These are phyloP conservation scores for Agrotis exclamationis DNA, from an alignment of 2,888 invertebrate species.

Conservation along the genomic window DNA sequence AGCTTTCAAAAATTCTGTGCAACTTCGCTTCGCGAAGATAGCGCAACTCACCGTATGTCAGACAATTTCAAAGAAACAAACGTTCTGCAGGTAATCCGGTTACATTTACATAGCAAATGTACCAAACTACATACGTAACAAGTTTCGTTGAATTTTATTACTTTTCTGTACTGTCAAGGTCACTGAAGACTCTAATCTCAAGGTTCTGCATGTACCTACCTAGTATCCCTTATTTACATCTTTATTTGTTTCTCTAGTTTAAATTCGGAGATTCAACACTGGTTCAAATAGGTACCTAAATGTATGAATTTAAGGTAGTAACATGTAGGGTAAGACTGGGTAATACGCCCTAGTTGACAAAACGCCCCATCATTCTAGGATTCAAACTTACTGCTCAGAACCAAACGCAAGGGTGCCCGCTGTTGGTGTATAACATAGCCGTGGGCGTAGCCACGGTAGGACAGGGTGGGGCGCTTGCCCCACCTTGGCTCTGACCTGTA, in stretches of 20 bases:
- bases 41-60: neutral
- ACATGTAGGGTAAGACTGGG: no score
- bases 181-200: slow-evolving; percentile 11
- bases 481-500: no score
- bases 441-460: no score
- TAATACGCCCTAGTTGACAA: no score
- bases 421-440: no score
- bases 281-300: neutral
- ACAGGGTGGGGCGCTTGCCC: no score
- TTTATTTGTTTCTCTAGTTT: neutral
- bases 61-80: slow-evolving; percentile 26
- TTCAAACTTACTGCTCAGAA: no score
- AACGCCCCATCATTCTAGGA: no score
- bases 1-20: neutral
- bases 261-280: neutral
- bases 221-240: neutral
- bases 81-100: slow-evolving; percentile 34
- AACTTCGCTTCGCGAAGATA: neutral
- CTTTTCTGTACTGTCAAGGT: neutral
- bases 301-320: no score
- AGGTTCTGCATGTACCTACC: neutral
- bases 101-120: slow-evolving; percentile 48
- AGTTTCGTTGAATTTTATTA: slow-evolving; percentile 28
- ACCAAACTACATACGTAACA: slow-evolving; percentile 18
- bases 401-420: no score